A percentile compares a stretch with the other conserved stretches of the same genome.
Evolutionary conservation across 2,113 vertebrate genomes (phyloP).

Genomic region (Chitala chitala): DNA sequence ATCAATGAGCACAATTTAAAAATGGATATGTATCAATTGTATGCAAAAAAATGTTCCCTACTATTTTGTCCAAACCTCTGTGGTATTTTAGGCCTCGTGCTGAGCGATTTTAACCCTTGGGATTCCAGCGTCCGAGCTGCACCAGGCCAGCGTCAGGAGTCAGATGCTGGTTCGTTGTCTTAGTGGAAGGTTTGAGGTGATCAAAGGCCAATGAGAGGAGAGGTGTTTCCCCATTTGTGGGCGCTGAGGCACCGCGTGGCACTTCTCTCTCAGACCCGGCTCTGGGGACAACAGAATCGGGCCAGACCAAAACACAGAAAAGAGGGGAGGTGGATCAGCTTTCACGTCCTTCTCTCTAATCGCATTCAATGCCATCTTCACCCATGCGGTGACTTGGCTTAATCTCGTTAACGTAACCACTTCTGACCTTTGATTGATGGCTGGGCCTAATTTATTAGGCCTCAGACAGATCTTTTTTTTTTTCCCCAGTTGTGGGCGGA

Average conservation of each 20-base stretch:
- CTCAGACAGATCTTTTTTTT: slow-evolving; percentile 44
- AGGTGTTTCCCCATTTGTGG: neutral
- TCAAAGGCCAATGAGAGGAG: neutral
- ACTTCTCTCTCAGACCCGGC: slow-evolving; percentile 48
- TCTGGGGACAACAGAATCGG: neutral
- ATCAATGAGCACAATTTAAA: neutral
- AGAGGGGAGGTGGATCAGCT: slow-evolving; percentile 58
- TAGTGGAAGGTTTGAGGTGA: no score
- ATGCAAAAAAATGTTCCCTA: no score
- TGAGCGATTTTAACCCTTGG: no score
- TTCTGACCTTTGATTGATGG: slow-evolving; percentile 50
- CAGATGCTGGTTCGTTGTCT: no score
- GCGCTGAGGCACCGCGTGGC: slow-evolving; percentile 50
- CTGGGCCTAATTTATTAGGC: slow-evolving; percentile 45
- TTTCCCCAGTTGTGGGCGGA: slow-evolving; percentile 37
- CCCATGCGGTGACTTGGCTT: slow-evolving; percentile 47
- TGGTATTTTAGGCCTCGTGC: no score
- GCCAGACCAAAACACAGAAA: neutral
- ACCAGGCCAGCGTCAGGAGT: no score
- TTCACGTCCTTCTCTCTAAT: slow-evolving; percentile 61
- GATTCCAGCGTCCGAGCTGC: no score
- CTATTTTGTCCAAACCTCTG: no score
- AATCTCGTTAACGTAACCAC: slow-evolving; percentile 58
- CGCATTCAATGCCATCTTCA: slow-evolving; percentile 56
- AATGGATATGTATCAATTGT: neutral